Conservation (phyloP, 1,140 invertebrate species). For the Propsilocerus akamusi region DNA sequence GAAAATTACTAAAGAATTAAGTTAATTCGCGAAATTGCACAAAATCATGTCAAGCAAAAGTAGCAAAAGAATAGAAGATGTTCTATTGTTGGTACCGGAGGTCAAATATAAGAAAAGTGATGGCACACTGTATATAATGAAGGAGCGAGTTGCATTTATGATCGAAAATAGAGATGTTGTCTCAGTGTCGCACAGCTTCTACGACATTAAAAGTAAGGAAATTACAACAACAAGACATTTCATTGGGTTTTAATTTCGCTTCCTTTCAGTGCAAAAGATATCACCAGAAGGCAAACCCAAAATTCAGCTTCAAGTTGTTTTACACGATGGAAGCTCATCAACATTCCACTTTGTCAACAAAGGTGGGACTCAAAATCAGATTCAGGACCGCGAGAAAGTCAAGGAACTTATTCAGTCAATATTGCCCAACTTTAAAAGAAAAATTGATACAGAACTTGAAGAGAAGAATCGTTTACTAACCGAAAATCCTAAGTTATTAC, state of each 20-base stretch:
- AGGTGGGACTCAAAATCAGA: slow-evolving; percentile 57
- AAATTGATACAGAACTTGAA: slow-evolving; percentile 84
- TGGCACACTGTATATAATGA: slow-evolving; percentile 90
- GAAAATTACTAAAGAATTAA: no score
- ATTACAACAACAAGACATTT: neutral
- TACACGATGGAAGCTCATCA: slow-evolving; percentile 83
- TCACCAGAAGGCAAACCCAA: slow-evolving; percentile 96
- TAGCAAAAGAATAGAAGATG: slow-evolving; percentile 64
- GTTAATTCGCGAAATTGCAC: no score
- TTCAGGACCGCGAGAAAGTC: slow-evolving; percentile 80
- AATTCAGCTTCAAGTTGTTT: slow-evolving; percentile 94
- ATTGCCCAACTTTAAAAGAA: slow-evolving; percentile 86
- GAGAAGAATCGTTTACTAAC: slow-evolving; percentile 73
- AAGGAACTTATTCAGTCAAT: slow-evolving; percentile 84
- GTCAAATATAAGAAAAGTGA: slow-evolving; percentile 93
- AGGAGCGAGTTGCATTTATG: slow-evolving; percentile 90
- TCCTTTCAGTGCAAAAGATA: slow-evolving; percentile 82
- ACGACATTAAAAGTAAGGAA: slow-evolving; percentile 83
- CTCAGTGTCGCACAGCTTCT: slow-evolving; percentile 80
- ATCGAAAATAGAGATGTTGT: slow-evolving; percentile 79
- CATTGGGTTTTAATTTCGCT: neutral
- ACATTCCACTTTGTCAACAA: slow-evolving; percentile 97
- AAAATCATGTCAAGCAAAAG: neutral
- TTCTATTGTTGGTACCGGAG: slow-evolving; percentile 75
- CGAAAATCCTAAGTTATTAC: slow-evolving; percentile 62